phyloP scores from a whole-genome alignment of 2,888 invertebrate genomes.

The Ormyrus pomaceus region DNA sequence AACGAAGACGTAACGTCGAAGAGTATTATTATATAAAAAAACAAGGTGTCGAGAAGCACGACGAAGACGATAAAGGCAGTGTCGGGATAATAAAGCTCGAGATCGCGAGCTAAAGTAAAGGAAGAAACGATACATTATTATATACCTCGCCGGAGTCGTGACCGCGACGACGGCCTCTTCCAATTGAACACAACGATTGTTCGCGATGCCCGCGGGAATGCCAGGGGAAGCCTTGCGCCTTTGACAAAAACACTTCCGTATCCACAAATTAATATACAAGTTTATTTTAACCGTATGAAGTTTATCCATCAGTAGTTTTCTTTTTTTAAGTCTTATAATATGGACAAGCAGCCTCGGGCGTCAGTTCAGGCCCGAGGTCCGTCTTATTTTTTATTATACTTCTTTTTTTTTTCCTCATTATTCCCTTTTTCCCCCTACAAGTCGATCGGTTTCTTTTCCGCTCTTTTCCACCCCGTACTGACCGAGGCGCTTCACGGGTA shows the following conservation, averaged over 20 bases:
- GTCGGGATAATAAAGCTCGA: too few relatives aligned
- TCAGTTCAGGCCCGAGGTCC: slow-evolving; percentile 61
- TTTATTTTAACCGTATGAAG: slow-evolving; percentile 69
- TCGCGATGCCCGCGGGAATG: slow-evolving; percentile 69
- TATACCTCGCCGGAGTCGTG: background rate
- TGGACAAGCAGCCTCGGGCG: slow-evolving; percentile 74
- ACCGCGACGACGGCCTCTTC: slow-evolving; percentile 61
- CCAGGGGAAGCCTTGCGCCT: slow-evolving; percentile 67
- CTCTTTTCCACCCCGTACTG: slow-evolving; percentile 28
- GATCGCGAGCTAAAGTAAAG: too few relatives aligned
- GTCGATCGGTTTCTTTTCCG: slow-evolving; percentile 31
- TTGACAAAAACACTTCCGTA: slow-evolving; percentile 61
- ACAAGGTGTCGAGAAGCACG: too few relatives aligned
- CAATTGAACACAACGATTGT: slow-evolving; percentile 65
- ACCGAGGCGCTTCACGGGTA: slow-evolving; percentile 43
- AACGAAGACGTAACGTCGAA: too few relatives aligned
- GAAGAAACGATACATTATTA: too few relatives aligned
- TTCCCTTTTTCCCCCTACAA: slow-evolving; percentile 5
- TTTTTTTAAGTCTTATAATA: slow-evolving; percentile 73
- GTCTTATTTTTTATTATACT: slow-evolving; percentile 40
- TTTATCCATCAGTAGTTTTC: slow-evolving; percentile 71
- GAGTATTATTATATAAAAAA: too few relatives aligned
- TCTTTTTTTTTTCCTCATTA: slow-evolving; percentile 14
- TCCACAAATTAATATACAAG: slow-evolving; percentile 73
- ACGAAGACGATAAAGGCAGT: too few relatives aligned